These are phyloP conservation scores for Metalampra italica DNA, from an alignment of 2,888 invertebrate species.

Conservation along the genomic window DNA sequence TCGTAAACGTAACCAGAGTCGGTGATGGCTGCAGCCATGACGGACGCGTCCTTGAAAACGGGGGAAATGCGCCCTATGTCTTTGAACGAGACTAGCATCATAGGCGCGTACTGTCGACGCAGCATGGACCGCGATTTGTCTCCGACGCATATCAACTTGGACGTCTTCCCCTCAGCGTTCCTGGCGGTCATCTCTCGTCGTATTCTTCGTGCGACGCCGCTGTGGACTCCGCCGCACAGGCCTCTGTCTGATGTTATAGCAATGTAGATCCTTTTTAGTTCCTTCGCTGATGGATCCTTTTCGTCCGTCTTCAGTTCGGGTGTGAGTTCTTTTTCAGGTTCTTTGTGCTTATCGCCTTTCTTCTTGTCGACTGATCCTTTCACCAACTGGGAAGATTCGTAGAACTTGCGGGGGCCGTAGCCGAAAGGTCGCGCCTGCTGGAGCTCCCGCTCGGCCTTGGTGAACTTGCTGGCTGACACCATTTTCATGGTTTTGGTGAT, in stretches of 20 bases:
- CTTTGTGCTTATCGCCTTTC: slow-evolving; percentile 12
- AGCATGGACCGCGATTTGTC: slow-evolving; percentile 84
- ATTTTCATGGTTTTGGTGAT: slow-evolving; percentile 93
- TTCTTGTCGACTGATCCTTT: slow-evolving; percentile 26
- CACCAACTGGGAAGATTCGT: slow-evolving; percentile 57
- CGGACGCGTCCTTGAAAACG: slow-evolving; percentile 81
- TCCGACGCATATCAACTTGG: slow-evolving; percentile 82
- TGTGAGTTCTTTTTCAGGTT: slow-evolving; percentile 33
- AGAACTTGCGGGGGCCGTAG: slow-evolving; percentile 83
- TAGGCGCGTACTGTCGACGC: slow-evolving; percentile 53
- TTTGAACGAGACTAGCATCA: slow-evolving; percentile 80
- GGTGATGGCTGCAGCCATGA: slow-evolving; percentile 80
- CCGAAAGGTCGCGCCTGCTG: slow-evolving; percentile 85
- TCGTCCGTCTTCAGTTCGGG: slow-evolving; percentile 64
- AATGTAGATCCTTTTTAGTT: slow-evolving; percentile 72
- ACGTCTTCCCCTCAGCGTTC: slow-evolving; percentile 36
- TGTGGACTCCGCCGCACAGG: slow-evolving; percentile 87
- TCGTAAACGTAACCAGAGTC: slow-evolving; percentile 78
- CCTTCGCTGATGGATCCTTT: slow-evolving; percentile 33
- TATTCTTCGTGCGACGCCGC: slow-evolving; percentile 80
- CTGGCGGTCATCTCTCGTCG: slow-evolving; percentile 60
- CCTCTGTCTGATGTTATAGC: slow-evolving; percentile 88
- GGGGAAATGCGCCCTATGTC: slow-evolving; percentile 84
- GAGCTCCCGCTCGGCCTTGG: slow-evolving; percentile 85
- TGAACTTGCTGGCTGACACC: slow-evolving; percentile 83